Conservation (phyloP, 2,888 invertebrate genomes). For the Andricus quercusramuli region DNA sequence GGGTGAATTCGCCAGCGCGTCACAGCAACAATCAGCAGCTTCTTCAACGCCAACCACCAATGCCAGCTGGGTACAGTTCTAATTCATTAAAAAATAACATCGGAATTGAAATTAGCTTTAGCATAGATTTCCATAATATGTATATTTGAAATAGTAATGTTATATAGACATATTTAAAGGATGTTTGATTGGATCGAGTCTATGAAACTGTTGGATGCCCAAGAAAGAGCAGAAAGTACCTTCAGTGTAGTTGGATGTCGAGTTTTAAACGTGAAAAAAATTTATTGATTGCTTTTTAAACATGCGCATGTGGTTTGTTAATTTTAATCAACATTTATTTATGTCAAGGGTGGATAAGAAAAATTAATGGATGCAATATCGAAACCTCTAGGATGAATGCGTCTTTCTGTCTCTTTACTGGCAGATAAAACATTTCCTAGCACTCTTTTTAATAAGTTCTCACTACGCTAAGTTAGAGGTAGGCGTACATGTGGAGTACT, state of each 20-base stretch:
- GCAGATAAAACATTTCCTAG: background rate
- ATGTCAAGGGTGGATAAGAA: background rate
- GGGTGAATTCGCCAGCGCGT: constrained; percentile 86
- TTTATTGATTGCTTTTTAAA: background rate
- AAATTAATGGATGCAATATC: background rate
- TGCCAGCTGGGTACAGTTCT: constrained; percentile 78
- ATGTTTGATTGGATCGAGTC: constrained; percentile 48
- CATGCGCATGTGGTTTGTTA: background rate
- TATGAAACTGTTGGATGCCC: constrained; percentile 38
- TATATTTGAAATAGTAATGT: constrained; percentile 52
- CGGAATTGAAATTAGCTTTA: constrained; percentile 14
- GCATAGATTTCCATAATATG: constrained; percentile 34
- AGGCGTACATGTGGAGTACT: constrained; percentile 6
- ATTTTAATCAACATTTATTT: background rate
- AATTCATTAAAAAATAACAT: constrained; percentile 61
- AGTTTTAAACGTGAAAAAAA: background rate
- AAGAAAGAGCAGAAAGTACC: background rate
- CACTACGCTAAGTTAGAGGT: background rate
- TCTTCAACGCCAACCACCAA: constrained; percentile 67
- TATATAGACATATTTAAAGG: constrained; percentile 34
- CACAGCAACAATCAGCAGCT: constrained; percentile 66
- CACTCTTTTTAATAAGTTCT: background rate
- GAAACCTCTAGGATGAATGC: background rate
- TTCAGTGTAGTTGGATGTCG: background rate
- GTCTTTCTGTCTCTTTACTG: background rate